Conservation (phyloP, 2,113 vertebrate species). For the Passerina amoena region DNA sequence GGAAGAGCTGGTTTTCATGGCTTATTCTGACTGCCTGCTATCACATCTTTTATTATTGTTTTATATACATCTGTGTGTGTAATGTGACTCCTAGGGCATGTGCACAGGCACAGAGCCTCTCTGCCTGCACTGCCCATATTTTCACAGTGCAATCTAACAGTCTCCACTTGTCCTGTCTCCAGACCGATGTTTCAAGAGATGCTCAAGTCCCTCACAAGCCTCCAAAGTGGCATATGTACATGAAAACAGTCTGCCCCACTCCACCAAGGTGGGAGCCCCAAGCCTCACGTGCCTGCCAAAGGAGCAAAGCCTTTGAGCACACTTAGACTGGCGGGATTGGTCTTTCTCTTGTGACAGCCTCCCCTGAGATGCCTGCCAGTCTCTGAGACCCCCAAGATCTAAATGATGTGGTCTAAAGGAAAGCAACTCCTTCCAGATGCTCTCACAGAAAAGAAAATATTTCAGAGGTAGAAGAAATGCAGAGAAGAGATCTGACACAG, state of each 20-base stretch:
- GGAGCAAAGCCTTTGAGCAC: background rate
- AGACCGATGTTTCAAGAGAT: background rate
- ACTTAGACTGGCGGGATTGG: background rate
- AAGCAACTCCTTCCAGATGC: background rate
- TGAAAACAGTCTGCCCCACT: background rate
- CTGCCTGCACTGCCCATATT: background rate
- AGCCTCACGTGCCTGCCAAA: background rate
- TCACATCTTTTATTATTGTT: background rate
- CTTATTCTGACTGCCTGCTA: background rate
- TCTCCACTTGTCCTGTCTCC: background rate
- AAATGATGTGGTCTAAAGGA: background rate
- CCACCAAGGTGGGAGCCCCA: background rate
- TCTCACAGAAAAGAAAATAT: background rate
- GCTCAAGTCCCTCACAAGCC: background rate
- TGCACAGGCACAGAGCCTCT: background rate
- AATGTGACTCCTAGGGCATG: background rate
- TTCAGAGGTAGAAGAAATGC: background rate
- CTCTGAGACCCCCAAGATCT: background rate
- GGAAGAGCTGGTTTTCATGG: background rate
- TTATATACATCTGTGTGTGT: fast-evolving
- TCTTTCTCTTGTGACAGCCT: background rate
- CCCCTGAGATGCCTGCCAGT: background rate
- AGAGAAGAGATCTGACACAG: background rate
- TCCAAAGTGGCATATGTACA: background rate
- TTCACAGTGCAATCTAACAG: background rate